These are phyloP conservation scores for Acanthopleura granulata DNA, from an alignment of 2,888 invertebrate species.

Conservation along the genomic window DNA sequence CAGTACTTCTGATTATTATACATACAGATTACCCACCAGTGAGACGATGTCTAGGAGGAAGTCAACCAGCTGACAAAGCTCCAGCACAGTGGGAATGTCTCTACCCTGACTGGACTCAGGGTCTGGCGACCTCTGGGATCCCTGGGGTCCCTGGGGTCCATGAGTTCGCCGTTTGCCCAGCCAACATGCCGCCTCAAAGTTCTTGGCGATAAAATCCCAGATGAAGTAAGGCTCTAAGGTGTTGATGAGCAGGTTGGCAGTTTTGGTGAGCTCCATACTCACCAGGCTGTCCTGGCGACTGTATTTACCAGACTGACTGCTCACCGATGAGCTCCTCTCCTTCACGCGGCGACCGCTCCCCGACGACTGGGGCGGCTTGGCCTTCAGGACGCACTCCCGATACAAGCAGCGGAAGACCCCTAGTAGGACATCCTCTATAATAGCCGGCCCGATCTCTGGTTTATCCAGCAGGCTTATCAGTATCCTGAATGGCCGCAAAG, in stretches of 20 bases:
- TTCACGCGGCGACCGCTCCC: background rate
- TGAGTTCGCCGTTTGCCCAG: slow-evolving; percentile 24
- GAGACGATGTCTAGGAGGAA: slow-evolving; percentile 78
- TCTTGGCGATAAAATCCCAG: slow-evolving; percentile 80
- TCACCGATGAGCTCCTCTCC: slow-evolving; percentile 14
- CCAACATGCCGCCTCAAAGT: slow-evolving; percentile 63
- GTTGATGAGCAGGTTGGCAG: slow-evolving; percentile 86
- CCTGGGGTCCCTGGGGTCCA: background rate
- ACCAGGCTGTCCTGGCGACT: slow-evolving; percentile 27
- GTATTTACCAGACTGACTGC: slow-evolving; percentile 1
- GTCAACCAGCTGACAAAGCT: slow-evolving; percentile 81
- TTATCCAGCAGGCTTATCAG: slow-evolving; percentile 88
- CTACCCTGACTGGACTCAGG: background rate
- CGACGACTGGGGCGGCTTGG: background rate
- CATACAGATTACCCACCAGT: slow-evolving; percentile 71
- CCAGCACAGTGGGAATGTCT: slow-evolving; percentile 67
- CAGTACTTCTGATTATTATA: background rate
- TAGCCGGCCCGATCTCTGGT: slow-evolving; percentile 81
- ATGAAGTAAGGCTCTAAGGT: slow-evolving; percentile 88
- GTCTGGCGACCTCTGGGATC: background rate
- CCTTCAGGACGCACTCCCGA: slow-evolving; percentile 41
- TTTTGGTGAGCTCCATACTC: slow-evolving; percentile 80
- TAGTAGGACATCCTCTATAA: slow-evolving; percentile 65
- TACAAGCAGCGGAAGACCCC: slow-evolving; percentile 77
- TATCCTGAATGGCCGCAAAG: slow-evolving; percentile 75